Evolutionary conservation across 2,113 vertebrate genomes (phyloP).

Genomic region (Dipodomys spectabilis): DNA sequence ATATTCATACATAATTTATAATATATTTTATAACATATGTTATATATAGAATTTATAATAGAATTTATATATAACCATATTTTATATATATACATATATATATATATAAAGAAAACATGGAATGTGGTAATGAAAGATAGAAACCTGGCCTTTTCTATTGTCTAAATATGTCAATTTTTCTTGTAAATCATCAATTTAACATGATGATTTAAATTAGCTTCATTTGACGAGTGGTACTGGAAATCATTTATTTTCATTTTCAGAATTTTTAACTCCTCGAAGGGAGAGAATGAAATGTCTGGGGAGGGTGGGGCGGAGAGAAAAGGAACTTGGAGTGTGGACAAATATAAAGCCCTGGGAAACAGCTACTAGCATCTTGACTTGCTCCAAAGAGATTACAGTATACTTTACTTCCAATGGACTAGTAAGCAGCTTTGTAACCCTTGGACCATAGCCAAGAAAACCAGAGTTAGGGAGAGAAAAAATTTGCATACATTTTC

Average conservation of each 20-base stretch:
- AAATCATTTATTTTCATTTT: not conserved
- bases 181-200: not conserved
- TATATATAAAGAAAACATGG: not conserved
- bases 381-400: not conserved
- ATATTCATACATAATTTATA: too few relatives aligned
- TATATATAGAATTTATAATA: too few relatives aligned
- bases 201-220: not conserved
- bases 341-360: not conserved
- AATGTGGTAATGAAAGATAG: not conserved
- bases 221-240: not conserved
- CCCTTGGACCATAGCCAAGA: not conserved
- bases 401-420: too few relatives aligned
- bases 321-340: not conserved
- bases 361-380: not conserved
- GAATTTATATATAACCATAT: too few relatives aligned
- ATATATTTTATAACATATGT: not conserved
- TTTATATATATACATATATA: too few relatives aligned
- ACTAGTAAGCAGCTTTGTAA: not conserved
- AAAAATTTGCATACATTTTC: not conserved
- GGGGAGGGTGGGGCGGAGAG: too few relatives aligned
- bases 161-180: not conserved
- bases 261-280: not conserved
- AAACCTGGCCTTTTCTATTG: not conserved
- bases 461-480: not conserved
- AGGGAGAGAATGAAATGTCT: not conserved